Percentiles rank a stretch among this genome's conserved stretches.
Conservation (phyloP, 2,113 vertebrate genomes). For the Rostratula benghalensis region DNA sequence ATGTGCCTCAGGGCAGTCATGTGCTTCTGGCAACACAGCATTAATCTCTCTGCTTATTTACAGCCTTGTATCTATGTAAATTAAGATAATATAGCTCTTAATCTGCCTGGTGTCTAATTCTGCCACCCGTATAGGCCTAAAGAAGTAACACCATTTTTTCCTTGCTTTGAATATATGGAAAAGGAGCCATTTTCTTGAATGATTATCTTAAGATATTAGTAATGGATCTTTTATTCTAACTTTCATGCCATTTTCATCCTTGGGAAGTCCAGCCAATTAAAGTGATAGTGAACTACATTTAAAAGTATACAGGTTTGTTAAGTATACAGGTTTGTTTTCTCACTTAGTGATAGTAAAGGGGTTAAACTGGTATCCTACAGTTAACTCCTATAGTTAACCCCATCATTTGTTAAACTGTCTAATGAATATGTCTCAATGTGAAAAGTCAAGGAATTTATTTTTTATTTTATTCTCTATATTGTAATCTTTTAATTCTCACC, state of each 20-base stretch:
- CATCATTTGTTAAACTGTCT: neutral
- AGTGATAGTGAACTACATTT: neutral
- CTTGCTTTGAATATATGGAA: neutral
- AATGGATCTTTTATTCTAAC: neutral
- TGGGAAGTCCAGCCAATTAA: neutral
- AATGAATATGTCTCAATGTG: neutral
- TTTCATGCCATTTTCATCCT: neutral
- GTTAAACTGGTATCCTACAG: neutral
- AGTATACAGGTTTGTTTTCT: neutral
- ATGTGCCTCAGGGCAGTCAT: neutral
- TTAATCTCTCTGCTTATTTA: neutral
- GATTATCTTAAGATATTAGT: neutral
- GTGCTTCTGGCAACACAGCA: neutral
- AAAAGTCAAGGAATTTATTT: neutral
- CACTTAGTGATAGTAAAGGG: neutral
- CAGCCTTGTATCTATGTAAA: neutral
- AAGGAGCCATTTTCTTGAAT: neutral
- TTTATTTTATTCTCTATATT: neutral
- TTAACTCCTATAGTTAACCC: neutral
- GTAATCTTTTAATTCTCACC: neutral
- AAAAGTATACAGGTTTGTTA: neutral
- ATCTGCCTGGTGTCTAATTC: neutral
- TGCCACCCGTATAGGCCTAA: neutral
- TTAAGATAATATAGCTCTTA: neutral
- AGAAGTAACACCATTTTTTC: neutral